Evolutionary conservation across 2,888 invertebrate genomes (phyloP), one percentile per base, ranked within the genome.

Genomic region (Ditylenchus weischeri): DNA sequence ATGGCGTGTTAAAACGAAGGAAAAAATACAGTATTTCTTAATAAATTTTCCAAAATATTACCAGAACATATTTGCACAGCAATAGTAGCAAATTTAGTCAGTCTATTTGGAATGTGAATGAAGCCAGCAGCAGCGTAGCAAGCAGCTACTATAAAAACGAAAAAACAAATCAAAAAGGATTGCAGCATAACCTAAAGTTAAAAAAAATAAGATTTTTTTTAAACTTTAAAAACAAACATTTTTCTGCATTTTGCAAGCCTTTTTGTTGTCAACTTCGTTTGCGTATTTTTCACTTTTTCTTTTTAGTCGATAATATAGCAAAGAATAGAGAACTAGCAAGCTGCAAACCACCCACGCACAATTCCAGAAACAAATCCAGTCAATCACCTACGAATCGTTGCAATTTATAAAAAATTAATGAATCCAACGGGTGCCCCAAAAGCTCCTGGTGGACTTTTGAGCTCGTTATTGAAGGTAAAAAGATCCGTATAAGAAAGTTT

Each of bases 341-440:
- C n/a, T 19, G 18, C n/a, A 50, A 18, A 50, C 18, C 2, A 50
- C 50, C 18, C 18, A 50, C n/a, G n/a, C 18, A 50, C n/a, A 50
- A 50, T 50, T 50, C n/a, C 21, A 50, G 50, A 50, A 50, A 21
- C 50, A 50, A 50, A 50, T 50, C 50, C 50, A 50, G 50, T 50
- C 50, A 18, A 50, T 50, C 6, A 50, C 50, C 50, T 50, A 50
- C 5, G 5, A 50, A 50, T 21, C 6, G 13, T 48, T 15, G n/a
- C n/a, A n/a, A n/a, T n/a, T n/a, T n/a, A n/a, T n/a, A n/a, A n/a
- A n/a, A n/a, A n/a, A n/a, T n/a, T n/a, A n/a, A n/a, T n/a, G n/a
- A n/a, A n/a, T n/a, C n/a, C n/a, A n/a, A n/a, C n/a, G n/a, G n/a
- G n/a, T n/a, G n/a, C n/a, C n/a, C n/a, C n/a, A n/a, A n/a, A n/a